Evolutionary conservation across 2,797 vertebrate genomes (phyloP).

Genomic region (Tauraco hartlaubi): DNA sequence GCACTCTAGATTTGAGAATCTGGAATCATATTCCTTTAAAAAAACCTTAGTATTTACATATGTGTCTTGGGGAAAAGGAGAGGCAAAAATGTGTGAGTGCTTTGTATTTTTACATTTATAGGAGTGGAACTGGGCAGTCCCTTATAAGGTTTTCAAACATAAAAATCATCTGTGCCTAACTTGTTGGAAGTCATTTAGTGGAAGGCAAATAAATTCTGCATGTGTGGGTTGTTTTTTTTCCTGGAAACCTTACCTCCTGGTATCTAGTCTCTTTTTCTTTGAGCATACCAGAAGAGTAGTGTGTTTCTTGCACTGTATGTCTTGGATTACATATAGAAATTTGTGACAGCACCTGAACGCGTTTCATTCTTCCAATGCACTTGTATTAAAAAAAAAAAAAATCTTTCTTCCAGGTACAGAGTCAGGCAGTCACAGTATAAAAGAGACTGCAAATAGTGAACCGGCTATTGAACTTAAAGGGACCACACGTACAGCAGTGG

Average conservation of each 20-base stretch:
- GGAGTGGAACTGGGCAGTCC: background rate
- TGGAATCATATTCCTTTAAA: background rate
- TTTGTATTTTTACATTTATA: background rate
- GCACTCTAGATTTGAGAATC: background rate
- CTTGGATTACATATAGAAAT: background rate
- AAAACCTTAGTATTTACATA: background rate
- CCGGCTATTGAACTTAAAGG: conserved; percentile 67
- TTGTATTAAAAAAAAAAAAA: background rate
- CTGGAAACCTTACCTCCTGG: background rate
- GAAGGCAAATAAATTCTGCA: background rate
- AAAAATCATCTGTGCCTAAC: background rate
- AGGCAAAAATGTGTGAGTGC: background rate
- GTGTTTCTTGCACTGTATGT: background rate
- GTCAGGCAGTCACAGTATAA: background rate
- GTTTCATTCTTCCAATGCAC: background rate
- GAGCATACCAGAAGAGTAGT: background rate
- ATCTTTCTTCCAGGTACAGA: background rate
- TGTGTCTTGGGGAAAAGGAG: background rate
- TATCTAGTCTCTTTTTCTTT: background rate
- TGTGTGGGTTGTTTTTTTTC: background rate
- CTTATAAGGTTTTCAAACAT: background rate
- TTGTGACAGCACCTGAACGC: background rate
- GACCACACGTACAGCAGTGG: background rate
- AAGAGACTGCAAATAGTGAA: background rate
- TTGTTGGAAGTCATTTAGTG: background rate